These are phyloP conservation scores for Rhinoderma darwinii DNA, from an alignment of 2,113 vertebrate genomes.

Conservation along the genomic window DNA sequence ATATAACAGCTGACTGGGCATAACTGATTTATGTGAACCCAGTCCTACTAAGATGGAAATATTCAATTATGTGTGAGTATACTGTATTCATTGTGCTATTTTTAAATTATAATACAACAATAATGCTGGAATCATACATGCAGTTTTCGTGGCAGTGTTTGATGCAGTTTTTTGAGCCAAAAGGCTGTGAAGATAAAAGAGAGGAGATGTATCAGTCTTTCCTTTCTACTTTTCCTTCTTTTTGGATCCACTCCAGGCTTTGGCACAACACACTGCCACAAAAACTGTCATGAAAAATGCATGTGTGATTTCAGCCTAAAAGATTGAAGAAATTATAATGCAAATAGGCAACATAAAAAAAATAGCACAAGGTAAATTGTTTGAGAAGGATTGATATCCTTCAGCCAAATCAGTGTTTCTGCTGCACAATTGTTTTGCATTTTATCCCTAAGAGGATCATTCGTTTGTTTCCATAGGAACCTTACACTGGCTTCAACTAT, in stretches of 20 bases:
- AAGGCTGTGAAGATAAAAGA: too few relatives aligned
- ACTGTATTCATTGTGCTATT: not conserved
- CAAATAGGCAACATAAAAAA: not conserved
- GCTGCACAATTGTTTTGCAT: conserved; percentile 25
- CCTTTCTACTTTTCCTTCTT: too few relatives aligned
- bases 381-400: conserved; percentile 17
- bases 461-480: conserved; percentile 56
- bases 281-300: too few relatives aligned
- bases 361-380: conserved; percentile 3
- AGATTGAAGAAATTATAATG: not conserved
- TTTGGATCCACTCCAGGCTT: too few relatives aligned
- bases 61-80: not conserved
- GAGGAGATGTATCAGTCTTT: too few relatives aligned
- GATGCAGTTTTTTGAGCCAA: too few relatives aligned
- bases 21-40: too few relatives aligned
- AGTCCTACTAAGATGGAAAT: not conserved
- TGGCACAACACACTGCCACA: too few relatives aligned
- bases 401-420: conserved; percentile 11
- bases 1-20: too few relatives aligned
- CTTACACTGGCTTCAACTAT: conserved; percentile 32
- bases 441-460: conserved; percentile 42
- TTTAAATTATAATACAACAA: not conserved
- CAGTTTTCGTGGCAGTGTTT: too few relatives aligned
- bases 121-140: too few relatives aligned
- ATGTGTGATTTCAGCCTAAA: too few relatives aligned